Evolutionary conservation across 1,140 invertebrate species (phyloP).

Genomic region (Drosophila elegans): DNA sequence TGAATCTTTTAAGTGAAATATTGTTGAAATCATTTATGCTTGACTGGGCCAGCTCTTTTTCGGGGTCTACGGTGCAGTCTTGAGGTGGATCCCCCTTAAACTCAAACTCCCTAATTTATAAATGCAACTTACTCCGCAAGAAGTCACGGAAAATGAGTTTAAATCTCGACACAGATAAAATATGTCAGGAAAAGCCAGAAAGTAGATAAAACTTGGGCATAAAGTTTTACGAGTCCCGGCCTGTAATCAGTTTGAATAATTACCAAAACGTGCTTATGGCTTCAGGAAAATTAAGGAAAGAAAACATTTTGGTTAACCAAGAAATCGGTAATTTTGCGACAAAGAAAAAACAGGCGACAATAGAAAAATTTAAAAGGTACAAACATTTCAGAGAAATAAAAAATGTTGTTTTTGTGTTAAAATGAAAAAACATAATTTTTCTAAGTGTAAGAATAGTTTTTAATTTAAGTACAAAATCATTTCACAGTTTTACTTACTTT

Average conservation of each 20-base stretch:
- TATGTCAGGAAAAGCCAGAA: constrained; percentile 45
- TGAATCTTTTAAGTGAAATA: constrained; percentile 84
- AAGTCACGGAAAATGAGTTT: constrained; percentile 69
- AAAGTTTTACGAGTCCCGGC: constrained; percentile 61
- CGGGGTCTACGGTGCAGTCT: constrained; percentile 2
- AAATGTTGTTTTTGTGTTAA: no score
- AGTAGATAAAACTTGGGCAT: constrained; percentile 66
- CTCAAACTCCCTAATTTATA: constrained; percentile 64
- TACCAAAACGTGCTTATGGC: constrained; percentile 61
- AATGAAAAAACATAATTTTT: no score
- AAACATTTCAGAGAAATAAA: no score
- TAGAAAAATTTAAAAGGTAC: no score
- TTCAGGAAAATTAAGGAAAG: not conserved
- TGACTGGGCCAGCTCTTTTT: constrained; percentile 49
- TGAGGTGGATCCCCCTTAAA: constrained; percentile 48
- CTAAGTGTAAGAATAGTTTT: no score
- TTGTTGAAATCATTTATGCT: constrained; percentile 82
- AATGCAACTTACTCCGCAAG: constrained; percentile 26
- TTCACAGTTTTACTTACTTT: no score
- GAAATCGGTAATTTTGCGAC: not conserved
- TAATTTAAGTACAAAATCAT: no score
- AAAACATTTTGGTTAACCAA: not conserved
- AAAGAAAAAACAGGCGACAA: no score
- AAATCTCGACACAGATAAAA: constrained; percentile 67
- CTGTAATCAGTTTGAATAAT: constrained; percentile 78